Evolutionary conservation across 30 jellyfish, hydroid and myxozoan species (phyloP), one percentile per base, ranked within the genome.

Genomic region (Aurelia aurita): DNA sequence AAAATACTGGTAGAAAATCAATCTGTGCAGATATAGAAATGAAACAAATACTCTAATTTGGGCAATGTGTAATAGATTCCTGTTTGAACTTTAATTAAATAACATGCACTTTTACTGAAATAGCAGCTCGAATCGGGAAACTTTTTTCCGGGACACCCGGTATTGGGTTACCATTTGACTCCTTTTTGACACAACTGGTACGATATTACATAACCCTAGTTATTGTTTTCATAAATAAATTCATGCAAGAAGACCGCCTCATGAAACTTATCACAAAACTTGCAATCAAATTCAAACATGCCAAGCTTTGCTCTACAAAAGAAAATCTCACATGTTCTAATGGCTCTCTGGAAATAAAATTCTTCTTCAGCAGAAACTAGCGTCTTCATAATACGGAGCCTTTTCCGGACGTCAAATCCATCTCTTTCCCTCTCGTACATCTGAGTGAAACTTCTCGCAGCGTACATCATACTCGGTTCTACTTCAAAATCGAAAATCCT

Each of bases 311-410:
- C 25, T 45, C 82, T 70, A 45, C 43, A 70, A 70, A 70, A 70
- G 82, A 70, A 70, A 70, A 70, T 58, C 66, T 70, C 82, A 70
- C 82, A 70, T 1, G 53, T 35, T 20, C 39, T 34, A 20, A 70
- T 70, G n/a, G 66, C 82, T 34, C 45, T 70, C 39, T 39, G 66
- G 66, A 70, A 70, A 70, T 70, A 70, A 70, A 70, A 70, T 35
- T 70, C 82, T 70, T 66, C 78, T 66, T 66, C 78, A 5, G 78
- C 78, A 66, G 78, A 66, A 66, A 66, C 78, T 10, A 66, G 78
- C 58, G 58, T 27, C 78, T 66, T 66, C 78, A 66, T 66, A 43
- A 66, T 31, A 31, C 43, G 3, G 27, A 70, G 45, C 31, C 82
- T 39, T 45, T 70, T 70, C 44, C 25, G 39, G 27, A 70, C 16